Conservation (phyloP, 64 coral and sea anemone genomes). For the Astreopora myriophthalma region DNA sequence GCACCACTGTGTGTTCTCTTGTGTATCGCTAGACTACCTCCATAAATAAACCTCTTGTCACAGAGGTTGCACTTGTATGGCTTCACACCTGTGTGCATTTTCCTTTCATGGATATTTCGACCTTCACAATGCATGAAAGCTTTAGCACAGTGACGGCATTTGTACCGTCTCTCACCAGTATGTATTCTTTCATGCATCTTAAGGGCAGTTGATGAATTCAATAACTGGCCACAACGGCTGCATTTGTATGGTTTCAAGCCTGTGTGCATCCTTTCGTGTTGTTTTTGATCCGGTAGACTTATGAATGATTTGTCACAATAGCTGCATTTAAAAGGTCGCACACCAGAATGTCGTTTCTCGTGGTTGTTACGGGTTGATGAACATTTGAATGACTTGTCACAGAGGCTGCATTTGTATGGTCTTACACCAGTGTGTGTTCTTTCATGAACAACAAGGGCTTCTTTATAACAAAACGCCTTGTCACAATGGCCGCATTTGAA, state of each 20-base stretch:
- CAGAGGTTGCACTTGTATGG: conserved; percentile 30
- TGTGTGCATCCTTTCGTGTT: conserved; percentile 4
- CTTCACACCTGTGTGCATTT: not conserved
- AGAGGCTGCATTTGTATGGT: conserved; percentile 14
- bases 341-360: not conserved
- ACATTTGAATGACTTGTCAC: not conserved
- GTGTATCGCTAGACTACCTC: conserved; percentile 1
- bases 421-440: conserved; percentile 4
- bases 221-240: not conserved
- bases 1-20: conserved; percentile 4
- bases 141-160: not conserved
- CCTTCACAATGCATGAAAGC: not conserved
- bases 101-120: not conserved
- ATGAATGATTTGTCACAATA: conserved; percentile 25
- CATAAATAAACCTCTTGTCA: conserved; percentile 5
- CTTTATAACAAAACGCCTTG: conserved; percentile 11
- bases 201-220: not conserved
- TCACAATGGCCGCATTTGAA: conserved; percentile 36
- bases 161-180: not conserved
- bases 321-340: conserved; percentile 18
- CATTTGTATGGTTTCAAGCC: conserved; percentile 37
- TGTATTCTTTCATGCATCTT: conserved; percentile 2
- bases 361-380: not conserved
- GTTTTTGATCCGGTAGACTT: not conserved
- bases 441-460: conserved; percentile 33